A percentile compares a stretch with the other conserved stretches of the same genome.
Evolutionary conservation across 2,888 invertebrate species (phyloP).

Genomic region (Nineta flava): DNA sequence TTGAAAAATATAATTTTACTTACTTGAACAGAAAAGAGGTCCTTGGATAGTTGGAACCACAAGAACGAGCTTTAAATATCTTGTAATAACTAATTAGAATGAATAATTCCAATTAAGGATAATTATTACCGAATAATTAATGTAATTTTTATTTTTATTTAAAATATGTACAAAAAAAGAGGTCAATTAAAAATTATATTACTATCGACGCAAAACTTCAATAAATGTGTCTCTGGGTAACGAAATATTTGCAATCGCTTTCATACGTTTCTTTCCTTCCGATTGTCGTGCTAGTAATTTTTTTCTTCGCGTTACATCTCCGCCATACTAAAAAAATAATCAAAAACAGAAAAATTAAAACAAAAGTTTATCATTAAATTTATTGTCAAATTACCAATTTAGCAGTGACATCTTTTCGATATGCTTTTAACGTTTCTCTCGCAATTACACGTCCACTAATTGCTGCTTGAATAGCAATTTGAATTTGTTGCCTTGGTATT

Average conservation of each 20-base stretch:
- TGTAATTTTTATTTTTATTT: too few species aligned
- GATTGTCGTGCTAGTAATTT: conserved; percentile 80
- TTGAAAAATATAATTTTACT: too few species aligned
- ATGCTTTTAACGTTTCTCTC: conserved; percentile 72
- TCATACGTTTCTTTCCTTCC: conserved; percentile 89
- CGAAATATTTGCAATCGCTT: conserved; percentile 77
- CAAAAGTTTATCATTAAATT: conserved; percentile 6
- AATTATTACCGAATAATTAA: too few species aligned
- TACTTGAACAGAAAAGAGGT: too few species aligned
- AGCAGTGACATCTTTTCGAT: conserved; percentile 82
- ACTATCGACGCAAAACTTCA: conserved; percentile 65
- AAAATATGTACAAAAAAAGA: neutral
- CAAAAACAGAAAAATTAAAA: conserved; percentile 3
- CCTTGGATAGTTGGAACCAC: too few species aligned
- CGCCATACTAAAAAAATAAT: conserved; percentile 57
- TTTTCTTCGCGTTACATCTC: conserved; percentile 76
- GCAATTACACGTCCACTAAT: conserved; percentile 65
- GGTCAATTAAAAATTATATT: conserved; percentile 8
- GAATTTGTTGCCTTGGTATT: conserved; percentile 78
- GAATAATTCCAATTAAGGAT: too few species aligned
- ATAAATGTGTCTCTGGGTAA: conserved; percentile 90
- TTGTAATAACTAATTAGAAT: too few species aligned
- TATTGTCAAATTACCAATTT: conserved; percentile 55
- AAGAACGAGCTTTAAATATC: too few species aligned
- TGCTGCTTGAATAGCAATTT: conserved; percentile 75